Evolutionary conservation across 30 jellyfish, hydroid and myxozoan species (phyloP).

Genomic region (Pelagia noctiluca): DNA sequence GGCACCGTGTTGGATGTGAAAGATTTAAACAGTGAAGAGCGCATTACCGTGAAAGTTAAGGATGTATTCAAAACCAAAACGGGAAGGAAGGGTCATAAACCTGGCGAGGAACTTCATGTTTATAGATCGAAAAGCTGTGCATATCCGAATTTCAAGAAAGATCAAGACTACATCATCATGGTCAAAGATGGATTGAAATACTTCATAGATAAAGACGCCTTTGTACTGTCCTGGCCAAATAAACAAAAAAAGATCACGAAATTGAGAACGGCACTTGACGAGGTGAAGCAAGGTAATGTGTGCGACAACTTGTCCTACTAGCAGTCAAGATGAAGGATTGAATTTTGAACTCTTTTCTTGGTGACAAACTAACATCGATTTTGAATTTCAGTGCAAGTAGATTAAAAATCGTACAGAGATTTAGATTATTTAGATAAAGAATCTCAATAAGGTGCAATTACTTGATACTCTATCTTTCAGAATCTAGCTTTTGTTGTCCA

Average conservation of each 20-base stretch:
- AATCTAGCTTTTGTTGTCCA: too few species aligned
- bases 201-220: slow-evolving; percentile 30
- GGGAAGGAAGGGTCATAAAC: slow-evolving; percentile 20
- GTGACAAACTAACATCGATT: too few species aligned
- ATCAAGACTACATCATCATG: slow-evolving; percentile 17
- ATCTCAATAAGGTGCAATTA: too few species aligned
- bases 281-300: background rate
- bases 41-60: slow-evolving; percentile 29
- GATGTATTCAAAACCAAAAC: slow-evolving; percentile 41
- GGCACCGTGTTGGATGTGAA: slow-evolving; percentile 37
- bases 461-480: too few species aligned
- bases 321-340: too few species aligned
- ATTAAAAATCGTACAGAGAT: too few species aligned
- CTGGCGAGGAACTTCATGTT: slow-evolving; percentile 23
- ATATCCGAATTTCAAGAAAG: slow-evolving; percentile 7
- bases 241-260: background rate
- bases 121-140: slow-evolving; percentile 19
- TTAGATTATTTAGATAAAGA: too few species aligned
- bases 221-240: slow-evolving; percentile 21
- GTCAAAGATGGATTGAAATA: slow-evolving; percentile 38
- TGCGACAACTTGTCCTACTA: slow-evolving; percentile 7
- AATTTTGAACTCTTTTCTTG: too few species aligned
- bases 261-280: background rate
- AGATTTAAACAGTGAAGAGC: slow-evolving; percentile 11
- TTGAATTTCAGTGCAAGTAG: too few species aligned